Percentiles rank a stretch among this genome's conserved stretches.
Evolutionary conservation across 2,888 invertebrate species (phyloP).

Genomic region (Cotesia congregata): DNA sequence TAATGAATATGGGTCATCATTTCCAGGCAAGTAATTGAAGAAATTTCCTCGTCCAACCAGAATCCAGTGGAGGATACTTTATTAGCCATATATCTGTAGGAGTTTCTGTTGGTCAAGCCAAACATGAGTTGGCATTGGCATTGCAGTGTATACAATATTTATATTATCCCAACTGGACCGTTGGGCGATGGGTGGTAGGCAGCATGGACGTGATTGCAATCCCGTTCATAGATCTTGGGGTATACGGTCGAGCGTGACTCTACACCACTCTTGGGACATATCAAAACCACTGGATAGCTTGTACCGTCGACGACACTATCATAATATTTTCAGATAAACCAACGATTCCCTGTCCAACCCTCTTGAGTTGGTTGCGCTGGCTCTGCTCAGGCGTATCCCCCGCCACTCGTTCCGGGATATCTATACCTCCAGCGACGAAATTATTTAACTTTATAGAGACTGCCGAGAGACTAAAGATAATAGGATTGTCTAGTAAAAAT

Average conservation of each 20-base stretch:
- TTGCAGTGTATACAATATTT: constrained; percentile 63
- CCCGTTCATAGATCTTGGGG: constrained; percentile 66
- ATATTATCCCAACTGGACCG: constrained; percentile 69
- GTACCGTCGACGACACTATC: constrained; percentile 55
- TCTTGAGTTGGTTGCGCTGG: constrained; percentile 2
- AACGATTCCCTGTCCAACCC: constrained; percentile 47
- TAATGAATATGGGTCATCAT: too few species aligned
- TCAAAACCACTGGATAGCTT: constrained; percentile 58
- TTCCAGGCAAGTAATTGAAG: too few species aligned
- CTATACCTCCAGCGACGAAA: neutral
- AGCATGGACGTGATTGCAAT: constrained; percentile 69
- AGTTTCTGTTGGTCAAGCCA: constrained; percentile 18
- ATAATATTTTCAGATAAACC: constrained; percentile 66
- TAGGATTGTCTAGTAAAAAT: neutral
- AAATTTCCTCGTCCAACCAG: too few species aligned
- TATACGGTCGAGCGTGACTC: constrained; percentile 58
- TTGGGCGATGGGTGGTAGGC: constrained; percentile 55
- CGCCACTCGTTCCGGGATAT: neutral
- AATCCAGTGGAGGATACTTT: neutral
- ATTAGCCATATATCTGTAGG: neutral
- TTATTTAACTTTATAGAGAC: neutral
- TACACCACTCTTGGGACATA: constrained; percentile 67
- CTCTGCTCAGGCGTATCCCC: neutral
- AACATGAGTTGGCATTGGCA: constrained; percentile 20
- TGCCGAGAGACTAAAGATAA: neutral